These are phyloP conservation scores for Mycteria americana DNA, from an alignment of 2,797 vertebrate genomes.

Conservation along the genomic window DNA sequence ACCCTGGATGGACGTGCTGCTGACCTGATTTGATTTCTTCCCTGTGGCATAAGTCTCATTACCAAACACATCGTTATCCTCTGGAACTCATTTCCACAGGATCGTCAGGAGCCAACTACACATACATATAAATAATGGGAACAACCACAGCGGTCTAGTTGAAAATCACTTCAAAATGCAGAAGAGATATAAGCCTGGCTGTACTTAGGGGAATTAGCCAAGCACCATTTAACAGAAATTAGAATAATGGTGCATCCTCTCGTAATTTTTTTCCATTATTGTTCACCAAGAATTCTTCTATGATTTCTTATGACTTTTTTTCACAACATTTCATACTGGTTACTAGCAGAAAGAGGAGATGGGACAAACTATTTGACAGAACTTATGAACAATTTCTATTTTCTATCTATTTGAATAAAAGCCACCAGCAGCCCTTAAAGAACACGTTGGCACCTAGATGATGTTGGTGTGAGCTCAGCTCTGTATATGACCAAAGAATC, in stretches of 20 bases:
- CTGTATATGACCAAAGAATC: not conserved
- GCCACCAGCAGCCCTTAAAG: not conserved
- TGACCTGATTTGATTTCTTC: conserved; percentile 9
- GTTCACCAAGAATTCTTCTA: not conserved
- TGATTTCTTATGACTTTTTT: not conserved
- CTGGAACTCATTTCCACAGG: not conserved
- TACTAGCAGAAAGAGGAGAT: not conserved
- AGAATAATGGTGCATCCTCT: not conserved
- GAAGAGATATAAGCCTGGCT: not conserved
- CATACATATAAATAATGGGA: not conserved
- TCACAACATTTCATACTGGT: not conserved
- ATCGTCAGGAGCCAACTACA: not conserved
- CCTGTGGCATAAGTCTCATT: not conserved
- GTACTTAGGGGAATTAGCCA: not conserved
- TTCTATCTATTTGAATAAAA: not conserved
- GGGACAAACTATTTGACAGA: not conserved
- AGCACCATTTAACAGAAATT: not conserved
- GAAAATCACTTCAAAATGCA: conserved; percentile 6
- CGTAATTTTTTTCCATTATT: not conserved
- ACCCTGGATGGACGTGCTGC: not conserved
- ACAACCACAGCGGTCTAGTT: not conserved
- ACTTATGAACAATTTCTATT: not conserved
- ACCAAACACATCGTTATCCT: not conserved
- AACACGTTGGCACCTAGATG: not conserved
- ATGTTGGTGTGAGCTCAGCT: not conserved